Base-by-base conservation (phyloP, 2,888 invertebrate genomes). In the Herminia tarsipennalis region DNA sequence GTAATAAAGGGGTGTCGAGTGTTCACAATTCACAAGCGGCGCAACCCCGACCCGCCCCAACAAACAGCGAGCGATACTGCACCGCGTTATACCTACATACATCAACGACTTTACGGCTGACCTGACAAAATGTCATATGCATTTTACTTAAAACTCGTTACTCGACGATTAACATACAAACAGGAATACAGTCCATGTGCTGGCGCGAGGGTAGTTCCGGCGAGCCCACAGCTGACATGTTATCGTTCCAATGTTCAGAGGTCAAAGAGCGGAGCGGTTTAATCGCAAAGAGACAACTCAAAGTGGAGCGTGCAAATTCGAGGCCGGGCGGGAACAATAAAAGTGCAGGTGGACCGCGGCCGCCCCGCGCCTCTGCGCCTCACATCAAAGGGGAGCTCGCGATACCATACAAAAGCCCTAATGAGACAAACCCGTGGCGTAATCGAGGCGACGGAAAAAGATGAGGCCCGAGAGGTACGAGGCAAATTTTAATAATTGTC, bases 401-500 rank as follows among this genome's bases (percentile, higher is more conserved):
- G 85, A 88, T 88, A 83, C 88, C 86, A 86, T 85, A 90, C 89
- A 89, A 89, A 89, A 88, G 90, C 89, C 88, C 87, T 91, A 91
- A 91, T 90, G 91, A 91, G 90, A 90, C 90, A 88, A 91, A 90
- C 89, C 88, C 90, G 89, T 86, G 83, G 88, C 87, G 88, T 90
- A 90, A 88, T 88, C 89, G 90, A 90, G 89, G 88, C 89, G 89
- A 89, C 85, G 86, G 91, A 87, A 90, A 91, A 88, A 90, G 90
- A 90, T 90, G 90, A 90, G 87, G 84, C 88, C 83, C 81, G 88
- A 86, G 88, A 86, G 88, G 88, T 88, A 88, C 89, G 88, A 86
- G 90, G 90, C 92, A 88, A 91, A 92, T 92, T 92, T 92, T 92
- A 92, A 92, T 92, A 92, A 92, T 92, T 92, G 92, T 92, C 92